These are phyloP conservation scores for Okamejei kenojei DNA, from an alignment of 2,797 vertebrate species.

Conservation along the genomic window DNA sequence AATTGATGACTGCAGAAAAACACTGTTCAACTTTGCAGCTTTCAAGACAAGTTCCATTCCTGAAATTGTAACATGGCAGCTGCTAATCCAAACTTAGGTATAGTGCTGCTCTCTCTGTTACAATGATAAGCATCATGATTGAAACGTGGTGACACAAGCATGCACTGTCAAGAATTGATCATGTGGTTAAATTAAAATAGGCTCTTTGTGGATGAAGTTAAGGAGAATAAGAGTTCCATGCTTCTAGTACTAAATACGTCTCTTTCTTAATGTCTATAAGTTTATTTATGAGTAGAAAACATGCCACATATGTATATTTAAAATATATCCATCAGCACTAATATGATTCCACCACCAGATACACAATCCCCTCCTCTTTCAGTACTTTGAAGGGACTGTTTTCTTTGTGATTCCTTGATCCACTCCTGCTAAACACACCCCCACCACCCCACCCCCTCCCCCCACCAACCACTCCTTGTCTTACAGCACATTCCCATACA, in stretches of 20 bases:
- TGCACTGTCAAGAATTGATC: neutral
- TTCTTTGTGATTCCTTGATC: too few relatives aligned
- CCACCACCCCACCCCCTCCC: too few relatives aligned
- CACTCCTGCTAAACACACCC: too few relatives aligned
- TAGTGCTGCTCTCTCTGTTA: neutral
- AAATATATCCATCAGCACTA: too few relatives aligned
- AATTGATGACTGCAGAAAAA: conserved; percentile 40
- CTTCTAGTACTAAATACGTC: neutral
- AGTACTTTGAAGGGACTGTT: too few relatives aligned
- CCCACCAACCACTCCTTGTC: too few relatives aligned
- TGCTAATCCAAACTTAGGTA: conserved; percentile 16
- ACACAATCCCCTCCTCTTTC: too few relatives aligned
- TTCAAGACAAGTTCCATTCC: conserved; percentile 25
- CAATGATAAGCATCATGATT: neutral
- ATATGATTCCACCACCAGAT: too few relatives aligned
- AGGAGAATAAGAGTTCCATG: neutral
- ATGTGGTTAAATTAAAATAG: conserved; percentile 20
- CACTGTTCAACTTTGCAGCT: neutral
- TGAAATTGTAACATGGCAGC: conserved; percentile 21
- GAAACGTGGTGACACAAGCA: neutral
- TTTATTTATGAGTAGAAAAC: neutral
- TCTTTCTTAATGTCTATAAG: neutral
- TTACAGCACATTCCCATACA: too few relatives aligned
- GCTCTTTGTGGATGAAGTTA: conserved; percentile 4
- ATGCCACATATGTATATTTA: neutral